Percentiles rank a stretch among this genome's conserved stretches.
phyloP scores from a whole-genome alignment of 2,797 vertebrate species.

The Sebastes trivittatus region DNA sequence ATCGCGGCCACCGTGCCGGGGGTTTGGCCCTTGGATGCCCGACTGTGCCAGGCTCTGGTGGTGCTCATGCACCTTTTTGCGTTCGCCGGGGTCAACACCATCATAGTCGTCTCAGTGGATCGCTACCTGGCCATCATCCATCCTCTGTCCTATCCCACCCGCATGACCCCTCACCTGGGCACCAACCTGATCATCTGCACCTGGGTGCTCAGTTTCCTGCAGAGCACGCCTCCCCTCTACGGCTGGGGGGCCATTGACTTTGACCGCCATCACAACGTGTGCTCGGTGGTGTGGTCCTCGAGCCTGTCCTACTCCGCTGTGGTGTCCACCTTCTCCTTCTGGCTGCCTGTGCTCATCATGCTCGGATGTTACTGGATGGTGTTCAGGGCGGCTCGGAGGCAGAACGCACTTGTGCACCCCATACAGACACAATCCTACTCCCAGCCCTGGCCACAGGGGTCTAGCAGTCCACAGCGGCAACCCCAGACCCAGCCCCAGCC shows the following conservation, averaged over 20 bases:
- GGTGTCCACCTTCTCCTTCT: slow-evolving; percentile 86
- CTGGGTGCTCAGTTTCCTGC: slow-evolving; percentile 87
- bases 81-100: slow-evolving; percentile 90
- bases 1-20: slow-evolving; percentile 85
- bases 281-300: slow-evolving; percentile 89
- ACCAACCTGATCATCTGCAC: slow-evolving; percentile 88
- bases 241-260: slow-evolving; percentile 90
- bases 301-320: slow-evolving; percentile 87
- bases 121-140: slow-evolving; percentile 92
- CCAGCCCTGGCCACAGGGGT: slow-evolving; percentile 63
- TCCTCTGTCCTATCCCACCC: slow-evolving; percentile 89
- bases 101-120: slow-evolving; percentile 90
- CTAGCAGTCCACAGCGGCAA: slow-evolving; percentile 67
- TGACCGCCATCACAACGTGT: slow-evolving; percentile 84
- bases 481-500: slow-evolving; percentile 45
- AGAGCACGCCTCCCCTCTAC: slow-evolving; percentile 90
- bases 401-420: slow-evolving; percentile 90
- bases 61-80: slow-evolving; percentile 93
- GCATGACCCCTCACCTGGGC: slow-evolving; percentile 88
- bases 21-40: slow-evolving; percentile 87
- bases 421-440: slow-evolving; percentile 78
- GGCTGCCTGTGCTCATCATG: slow-evolving; percentile 88
- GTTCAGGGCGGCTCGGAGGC: slow-evolving; percentile 87
- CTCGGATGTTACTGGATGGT: slow-evolving; percentile 91
- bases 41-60: slow-evolving; percentile 88